These are phyloP conservation scores for Pasiphila rectangulata DNA, from an alignment of 2,888 invertebrate genomes.

Conservation along the genomic window DNA sequence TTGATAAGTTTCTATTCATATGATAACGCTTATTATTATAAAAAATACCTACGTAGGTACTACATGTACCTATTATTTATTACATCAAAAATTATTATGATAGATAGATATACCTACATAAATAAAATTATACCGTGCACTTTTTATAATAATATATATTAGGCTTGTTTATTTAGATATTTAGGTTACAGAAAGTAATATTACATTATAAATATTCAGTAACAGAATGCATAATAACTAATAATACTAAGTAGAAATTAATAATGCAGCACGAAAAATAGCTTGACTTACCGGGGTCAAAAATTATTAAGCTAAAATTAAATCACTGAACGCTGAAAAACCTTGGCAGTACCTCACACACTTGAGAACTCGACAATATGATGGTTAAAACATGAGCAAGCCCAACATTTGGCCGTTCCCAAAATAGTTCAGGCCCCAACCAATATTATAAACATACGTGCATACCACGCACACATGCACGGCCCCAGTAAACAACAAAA, in stretches of 20 bases:
- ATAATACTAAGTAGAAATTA: too few species aligned
- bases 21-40: background rate
- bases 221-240: too few species aligned
- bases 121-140: too few species aligned
- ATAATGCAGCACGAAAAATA: background rate
- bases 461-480: slow-evolving; percentile 55
- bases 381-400: slow-evolving; percentile 59
- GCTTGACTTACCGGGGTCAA: slow-evolving; percentile 10
- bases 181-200: too few species aligned
- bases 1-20: background rate
- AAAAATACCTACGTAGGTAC: background rate
- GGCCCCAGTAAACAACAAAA: slow-evolving; percentile 49
- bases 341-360: slow-evolving; percentile 38
- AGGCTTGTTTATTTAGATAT: too few species aligned
- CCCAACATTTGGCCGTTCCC: slow-evolving; percentile 73
- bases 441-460: slow-evolving; percentile 75
- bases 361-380: slow-evolving; percentile 42
- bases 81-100: background rate
- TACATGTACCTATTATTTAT: background rate
- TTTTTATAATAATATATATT: too few species aligned
- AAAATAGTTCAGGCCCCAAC: slow-evolving; percentile 78
- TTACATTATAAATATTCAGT: too few species aligned
- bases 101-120: background rate
- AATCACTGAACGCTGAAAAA: slow-evolving; percentile 24
- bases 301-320: slow-evolving; percentile 26